phyloP scores from a whole-genome alignment of 2,888 invertebrate species.

The Hydriomena furcata region DNA sequence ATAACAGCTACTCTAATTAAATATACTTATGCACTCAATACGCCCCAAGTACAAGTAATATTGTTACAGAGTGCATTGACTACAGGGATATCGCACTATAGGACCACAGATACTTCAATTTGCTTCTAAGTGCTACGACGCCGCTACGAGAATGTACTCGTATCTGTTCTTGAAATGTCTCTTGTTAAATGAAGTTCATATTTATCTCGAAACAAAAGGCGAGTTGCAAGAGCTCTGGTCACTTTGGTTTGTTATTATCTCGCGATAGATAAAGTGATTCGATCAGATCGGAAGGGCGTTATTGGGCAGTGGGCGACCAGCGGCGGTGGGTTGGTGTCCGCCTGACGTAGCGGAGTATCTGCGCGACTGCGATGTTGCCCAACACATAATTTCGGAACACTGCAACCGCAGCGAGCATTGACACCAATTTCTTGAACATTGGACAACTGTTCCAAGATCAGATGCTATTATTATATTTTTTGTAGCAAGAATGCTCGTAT shows the following conservation, averaged over 20 bases:
- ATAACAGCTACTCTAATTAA: conserved; percentile 69
- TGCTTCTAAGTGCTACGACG: conserved; percentile 47
- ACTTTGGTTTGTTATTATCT: conserved; percentile 33
- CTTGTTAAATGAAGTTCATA: conserved; percentile 32
- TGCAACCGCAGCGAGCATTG: conserved; percentile 82
- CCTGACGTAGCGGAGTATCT: conserved; percentile 46
- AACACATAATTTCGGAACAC: conserved; percentile 79
- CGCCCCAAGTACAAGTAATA: conserved; percentile 49
- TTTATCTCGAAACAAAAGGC: conserved; percentile 25
- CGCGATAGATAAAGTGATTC: conserved; percentile 55
- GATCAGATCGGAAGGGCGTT: conserved; percentile 67
- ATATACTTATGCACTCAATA: conserved; percentile 56
- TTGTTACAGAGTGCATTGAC: conserved; percentile 40
- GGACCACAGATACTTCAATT: conserved; percentile 41
- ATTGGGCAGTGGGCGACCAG: conserved; percentile 46
- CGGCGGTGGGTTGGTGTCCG: conserved; percentile 57
- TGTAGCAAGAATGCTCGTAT: not conserved
- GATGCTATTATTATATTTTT: conserved; percentile 44
- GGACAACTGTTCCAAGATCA: conserved; percentile 59
- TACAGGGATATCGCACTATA: conserved; percentile 8
- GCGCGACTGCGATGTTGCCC: conserved; percentile 59
- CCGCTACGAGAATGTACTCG: conserved; percentile 52
- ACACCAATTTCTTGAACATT: conserved; percentile 76
- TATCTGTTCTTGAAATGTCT: conserved; percentile 24
- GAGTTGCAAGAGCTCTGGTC: conserved; percentile 19